Evolutionary conservation across 2,888 invertebrate genomes (phyloP).

Genomic region (Ophioninae sp.): DNA sequence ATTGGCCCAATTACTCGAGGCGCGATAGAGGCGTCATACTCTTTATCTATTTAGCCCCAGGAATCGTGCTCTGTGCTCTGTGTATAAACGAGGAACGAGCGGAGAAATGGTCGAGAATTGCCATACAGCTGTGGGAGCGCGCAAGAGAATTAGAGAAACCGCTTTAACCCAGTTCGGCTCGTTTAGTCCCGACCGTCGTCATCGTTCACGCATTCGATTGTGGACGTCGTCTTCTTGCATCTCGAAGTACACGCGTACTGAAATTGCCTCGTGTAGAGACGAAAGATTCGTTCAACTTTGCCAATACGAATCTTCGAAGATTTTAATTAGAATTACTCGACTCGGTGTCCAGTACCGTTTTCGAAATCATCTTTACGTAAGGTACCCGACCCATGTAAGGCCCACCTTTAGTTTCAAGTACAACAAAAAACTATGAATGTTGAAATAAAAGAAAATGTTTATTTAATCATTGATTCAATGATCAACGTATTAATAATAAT

Average conservation of each 20-base stretch:
- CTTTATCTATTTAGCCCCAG: slow-evolving; percentile 66
- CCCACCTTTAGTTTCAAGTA: too few species aligned
- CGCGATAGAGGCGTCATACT: slow-evolving; percentile 66
- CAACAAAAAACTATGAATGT: too few species aligned
- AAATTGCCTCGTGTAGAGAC: too few species aligned
- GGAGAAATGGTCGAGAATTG: slow-evolving; percentile 15
- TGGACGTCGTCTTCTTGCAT: slow-evolving; percentile 20
- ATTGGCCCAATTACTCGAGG: slow-evolving; percentile 74
- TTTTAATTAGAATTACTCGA: too few species aligned
- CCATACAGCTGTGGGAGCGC: slow-evolving; percentile 27
- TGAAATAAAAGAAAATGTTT: too few species aligned
- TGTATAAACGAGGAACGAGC: not conserved
- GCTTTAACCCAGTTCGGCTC: slow-evolving; percentile 69
- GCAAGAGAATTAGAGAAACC: slow-evolving; percentile 46
- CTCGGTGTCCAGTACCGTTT: too few species aligned
- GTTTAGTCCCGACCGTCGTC: slow-evolving; percentile 59
- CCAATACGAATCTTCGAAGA: too few species aligned
- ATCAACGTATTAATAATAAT: too few species aligned
- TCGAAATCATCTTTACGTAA: too few species aligned
- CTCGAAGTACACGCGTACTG: not conserved
- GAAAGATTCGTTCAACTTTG: too few species aligned
- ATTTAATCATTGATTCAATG: too few species aligned
- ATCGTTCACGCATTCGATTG: slow-evolving; percentile 61
- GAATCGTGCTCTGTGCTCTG: slow-evolving; percentile 10
- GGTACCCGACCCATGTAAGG: too few species aligned